Conservation (phyloP, 2,888 invertebrate species). For the Ichneumon xanthorius region DNA sequence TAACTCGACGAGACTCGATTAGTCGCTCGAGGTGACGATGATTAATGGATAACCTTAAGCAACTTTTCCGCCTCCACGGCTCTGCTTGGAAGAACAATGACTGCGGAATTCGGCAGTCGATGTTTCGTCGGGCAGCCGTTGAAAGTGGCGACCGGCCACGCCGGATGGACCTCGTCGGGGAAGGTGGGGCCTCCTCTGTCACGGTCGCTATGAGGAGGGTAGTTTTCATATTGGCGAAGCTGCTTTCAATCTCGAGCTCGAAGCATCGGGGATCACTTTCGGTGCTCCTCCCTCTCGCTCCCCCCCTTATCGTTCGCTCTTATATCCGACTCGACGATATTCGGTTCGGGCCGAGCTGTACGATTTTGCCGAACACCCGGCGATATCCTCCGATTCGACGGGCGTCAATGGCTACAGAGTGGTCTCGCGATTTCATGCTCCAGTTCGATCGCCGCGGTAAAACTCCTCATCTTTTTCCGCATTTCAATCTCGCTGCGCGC, state of each 20-base stretch:
- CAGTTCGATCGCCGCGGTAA: slow-evolving; percentile 75
- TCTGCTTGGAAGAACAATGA: neutral
- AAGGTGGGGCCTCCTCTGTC: slow-evolving; percentile 21
- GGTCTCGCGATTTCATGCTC: slow-evolving; percentile 81
- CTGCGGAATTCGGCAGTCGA: neutral
- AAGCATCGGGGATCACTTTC: slow-evolving; percentile 53
- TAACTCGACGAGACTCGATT: slow-evolving; percentile 10
- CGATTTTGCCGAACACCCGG: slow-evolving; percentile 66
- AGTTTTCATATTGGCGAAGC: slow-evolving; percentile 65
- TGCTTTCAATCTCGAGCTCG: slow-evolving; percentile 65
- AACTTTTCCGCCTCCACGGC: neutral
- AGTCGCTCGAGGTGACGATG: neutral
- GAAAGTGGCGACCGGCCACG: slow-evolving; percentile 20
- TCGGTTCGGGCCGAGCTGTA: slow-evolving; percentile 30
- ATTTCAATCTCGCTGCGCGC: slow-evolving; percentile 64
- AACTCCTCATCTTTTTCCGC: slow-evolving; percentile 71
- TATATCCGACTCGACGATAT: slow-evolving; percentile 61
- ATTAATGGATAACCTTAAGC: neutral
- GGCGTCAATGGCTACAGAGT: slow-evolving; percentile 71
- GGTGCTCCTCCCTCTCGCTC: slow-evolving; percentile 41
- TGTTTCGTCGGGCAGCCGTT: slow-evolving; percentile 17
- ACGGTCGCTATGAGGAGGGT: slow-evolving; percentile 52
- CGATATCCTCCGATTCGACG: slow-evolving; percentile 66
- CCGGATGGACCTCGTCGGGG: slow-evolving; percentile 25
- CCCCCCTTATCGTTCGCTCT: slow-evolving; percentile 45